A percentile compares a stretch with the other conserved stretches of the same genome.
Evolutionary conservation across 2,888 invertebrate genomes (phyloP).

Genomic region (Schizotus pectinicornis): DNA sequence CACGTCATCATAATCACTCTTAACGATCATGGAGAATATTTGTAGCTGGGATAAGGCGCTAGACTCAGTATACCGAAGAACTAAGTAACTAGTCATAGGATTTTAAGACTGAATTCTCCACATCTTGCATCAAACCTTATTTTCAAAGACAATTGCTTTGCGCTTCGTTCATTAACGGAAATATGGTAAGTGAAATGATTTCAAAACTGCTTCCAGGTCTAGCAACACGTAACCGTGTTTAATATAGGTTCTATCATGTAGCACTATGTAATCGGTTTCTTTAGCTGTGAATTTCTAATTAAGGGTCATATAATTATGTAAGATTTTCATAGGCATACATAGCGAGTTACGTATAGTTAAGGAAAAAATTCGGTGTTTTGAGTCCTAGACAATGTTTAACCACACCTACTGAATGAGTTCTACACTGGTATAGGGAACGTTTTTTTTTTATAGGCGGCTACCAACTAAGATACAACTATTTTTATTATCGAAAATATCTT

Average conservation of each 20-base stretch:
- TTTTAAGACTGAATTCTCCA: constrained; percentile 24
- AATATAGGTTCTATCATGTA: constrained; percentile 3
- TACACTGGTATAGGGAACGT: constrained; percentile 45
- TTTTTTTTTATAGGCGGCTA: constrained; percentile 47
- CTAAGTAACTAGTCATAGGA: constrained; percentile 24
- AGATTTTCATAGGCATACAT: constrained; percentile 11
- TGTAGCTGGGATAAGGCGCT: constrained; percentile 11
- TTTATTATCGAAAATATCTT: constrained; percentile 50
- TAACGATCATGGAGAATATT: constrained; percentile 10
- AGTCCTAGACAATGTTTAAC: constrained; percentile 32
- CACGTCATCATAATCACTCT: background rate
- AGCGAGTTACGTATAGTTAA: constrained; percentile 15
- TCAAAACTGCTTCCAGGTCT: too few species aligned
- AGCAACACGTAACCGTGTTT: constrained; percentile 1
- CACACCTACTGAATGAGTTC: constrained; percentile 31
- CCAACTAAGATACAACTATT: constrained; percentile 52
- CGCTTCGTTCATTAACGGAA: background rate
- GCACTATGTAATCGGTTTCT: constrained; percentile 10
- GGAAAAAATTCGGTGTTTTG: constrained; percentile 35
- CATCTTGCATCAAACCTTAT: background rate
- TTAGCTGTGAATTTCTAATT: constrained; percentile 21
- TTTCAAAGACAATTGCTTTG: background rate
- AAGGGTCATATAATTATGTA: constrained; percentile 16
- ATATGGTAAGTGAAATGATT: too few species aligned
- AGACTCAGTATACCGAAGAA: constrained; percentile 32